Base-by-base conservation (phyloP, 2,888 invertebrate genomes). In the Teleiodes luculella region DNA sequence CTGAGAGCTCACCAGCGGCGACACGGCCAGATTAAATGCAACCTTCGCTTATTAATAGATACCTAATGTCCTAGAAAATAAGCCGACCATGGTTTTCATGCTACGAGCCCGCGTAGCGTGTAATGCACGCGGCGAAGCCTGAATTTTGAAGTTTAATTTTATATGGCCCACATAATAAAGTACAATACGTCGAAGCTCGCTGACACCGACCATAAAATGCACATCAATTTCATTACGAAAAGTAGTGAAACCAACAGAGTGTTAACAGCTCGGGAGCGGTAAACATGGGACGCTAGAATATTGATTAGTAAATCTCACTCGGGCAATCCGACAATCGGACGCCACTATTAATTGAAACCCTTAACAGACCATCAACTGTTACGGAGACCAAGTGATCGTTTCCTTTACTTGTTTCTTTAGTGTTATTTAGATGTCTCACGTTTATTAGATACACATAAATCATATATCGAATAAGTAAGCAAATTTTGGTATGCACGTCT, bases 21-120 rank as follows among this genome's bases (percentile, higher is more conserved):
- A 39, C 71, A 70, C 68, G 63, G 79, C 68, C 76, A 80, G 76
- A 79, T 80, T 78, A 80, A 80, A 76, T 81, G 78, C 82, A 78
- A 75, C 75, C 75, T 78, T 80, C 78, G 78, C 77, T 81, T 87
- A 87, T 83, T 79, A 80, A 82, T 87, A 88, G 84, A 72, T 67
- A 70, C 78, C 72, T 78, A 79, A 73, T 80, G 82, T 73, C 86
- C 88, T 80, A 88, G 76, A 86, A 86, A 85, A 76, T 83, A 77
- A 88, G 63, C 74, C 72, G 70, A 82, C 82, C 88, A 82, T 82
- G 53, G 68, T 66, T 77, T 80, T 80, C 69, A 82, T 78, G 83
- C 80, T 74, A 76, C 72, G 69, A 73, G 68, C 71, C 74, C 81
- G 73, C 64, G 75, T 83, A 81, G 76, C 85, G 83, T 80, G 70